Evolutionary conservation across 2,797 vertebrate species (phyloP), one percentile per base, ranked within the genome.

Genomic region (Myotis daubentonii): DNA sequence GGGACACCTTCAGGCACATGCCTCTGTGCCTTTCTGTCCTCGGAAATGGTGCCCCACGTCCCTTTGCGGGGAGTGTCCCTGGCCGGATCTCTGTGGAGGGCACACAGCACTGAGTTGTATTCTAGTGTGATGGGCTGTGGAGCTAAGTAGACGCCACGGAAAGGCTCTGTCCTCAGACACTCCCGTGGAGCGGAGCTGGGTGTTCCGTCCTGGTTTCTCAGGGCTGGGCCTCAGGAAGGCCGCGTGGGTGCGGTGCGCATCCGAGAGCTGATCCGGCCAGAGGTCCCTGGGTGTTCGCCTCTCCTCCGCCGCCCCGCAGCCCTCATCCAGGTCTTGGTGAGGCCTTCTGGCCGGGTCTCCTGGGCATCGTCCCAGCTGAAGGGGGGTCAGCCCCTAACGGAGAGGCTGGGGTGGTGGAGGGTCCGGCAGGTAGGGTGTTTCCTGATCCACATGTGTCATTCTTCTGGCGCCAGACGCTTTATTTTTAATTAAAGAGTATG

Each of bases 161-260:
- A 23, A 5, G 9, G 33, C 83, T 51, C 60, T 1, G 0, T 81
- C 49, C 51, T 75, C 65, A 51, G 9, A 47, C 0, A 4, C 22
- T 23, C 6, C 3, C 22, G 30, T 8, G 47, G 62, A 16, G 44
- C 70, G 25, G 22, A 79, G 65, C 9, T 12, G 16, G 19, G 28
- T 4, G 22, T 49, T 55, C 33, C 4, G 5, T 53, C 0, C 0
- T 23, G 23, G n/a, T 47, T 75, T 81, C 60, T 80, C 55, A 8
- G 22, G 16, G 5, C 3, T 51, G 9, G 11, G 17, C 28, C 44
- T 36, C 6, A 25, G 38, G 51, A 41, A 23, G 41, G 22, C n/a
- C 1, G 0, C 1, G 8, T 28, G 23, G 53, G 68, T 76, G 68
- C 19, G 5, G 12, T 13, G 47, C 0, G 0, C 15, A 12, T 17